Percentiles rank a stretch among this genome's conserved stretches.
phyloP scores from a whole-genome alignment of 2,888 invertebrate species.

The Thymelicus acteon region DNA sequence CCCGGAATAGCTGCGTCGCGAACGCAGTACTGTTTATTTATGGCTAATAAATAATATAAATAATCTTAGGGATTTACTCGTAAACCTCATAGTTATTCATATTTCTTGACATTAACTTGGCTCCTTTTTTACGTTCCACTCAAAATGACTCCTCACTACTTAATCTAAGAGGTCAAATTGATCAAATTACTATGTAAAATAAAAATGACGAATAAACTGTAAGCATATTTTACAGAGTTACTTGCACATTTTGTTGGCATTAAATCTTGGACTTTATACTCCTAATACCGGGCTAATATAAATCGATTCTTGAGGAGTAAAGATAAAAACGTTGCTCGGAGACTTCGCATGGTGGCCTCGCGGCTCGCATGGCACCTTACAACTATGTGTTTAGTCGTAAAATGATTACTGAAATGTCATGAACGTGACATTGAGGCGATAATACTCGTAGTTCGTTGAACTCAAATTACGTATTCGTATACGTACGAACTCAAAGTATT shows the following conservation, averaged over 20 bases:
- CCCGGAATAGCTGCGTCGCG: slow-evolving; percentile 13
- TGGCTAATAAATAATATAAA: no score
- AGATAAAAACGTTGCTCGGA: no score
- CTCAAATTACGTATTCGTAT: not conserved
- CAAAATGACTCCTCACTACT: not conserved
- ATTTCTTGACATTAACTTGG: not conserved
- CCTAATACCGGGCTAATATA: no score
- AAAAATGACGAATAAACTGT: no score
- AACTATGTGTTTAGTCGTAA: not conserved
- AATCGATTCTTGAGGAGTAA: no score
- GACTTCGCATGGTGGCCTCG: no score
- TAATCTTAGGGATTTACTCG: slow-evolving; percentile 7
- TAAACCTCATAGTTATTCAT: not conserved
- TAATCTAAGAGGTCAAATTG: not conserved
- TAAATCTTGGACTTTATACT: no score
- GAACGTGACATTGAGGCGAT: not conserved
- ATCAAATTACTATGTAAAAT: not conserved
- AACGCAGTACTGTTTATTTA: not conserved
- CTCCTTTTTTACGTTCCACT: not conserved
- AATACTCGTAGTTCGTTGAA: not conserved
- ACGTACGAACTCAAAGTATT: no score
- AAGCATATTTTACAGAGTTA: no score
- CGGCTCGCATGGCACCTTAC: no score
- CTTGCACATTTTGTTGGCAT: no score
- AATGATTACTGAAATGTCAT: not conserved